A percentile compares a stretch with the other conserved stretches of the same genome.
Conservation (phyloP, 2,888 invertebrate species). For the Heliconius sara region DNA sequence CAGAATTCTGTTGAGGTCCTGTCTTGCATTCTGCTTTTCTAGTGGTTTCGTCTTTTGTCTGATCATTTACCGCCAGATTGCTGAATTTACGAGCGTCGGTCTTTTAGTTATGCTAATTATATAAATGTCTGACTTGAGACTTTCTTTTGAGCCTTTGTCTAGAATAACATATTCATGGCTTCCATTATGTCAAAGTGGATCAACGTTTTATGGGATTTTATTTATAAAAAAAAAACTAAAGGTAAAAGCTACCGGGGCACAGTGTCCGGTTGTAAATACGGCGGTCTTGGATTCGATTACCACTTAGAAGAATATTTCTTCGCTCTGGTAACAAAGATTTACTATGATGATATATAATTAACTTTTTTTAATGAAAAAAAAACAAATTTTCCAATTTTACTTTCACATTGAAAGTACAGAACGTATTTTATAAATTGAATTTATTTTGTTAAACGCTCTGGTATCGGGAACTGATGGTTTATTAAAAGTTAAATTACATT, state of each 20-base stretch:
- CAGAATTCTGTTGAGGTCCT: slow-evolving; percentile 59
- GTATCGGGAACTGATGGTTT: too few species aligned
- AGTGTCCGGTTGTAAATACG: not conserved
- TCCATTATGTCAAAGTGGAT: not conserved
- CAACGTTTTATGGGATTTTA: not conserved
- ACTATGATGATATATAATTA: too few species aligned
- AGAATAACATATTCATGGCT: slow-evolving; percentile 3
- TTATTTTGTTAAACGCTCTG: too few species aligned
- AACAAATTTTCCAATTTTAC: too few species aligned
- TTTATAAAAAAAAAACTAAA: not conserved
- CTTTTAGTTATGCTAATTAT: slow-evolving; percentile 43
- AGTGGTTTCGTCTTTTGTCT: slow-evolving; percentile 61
- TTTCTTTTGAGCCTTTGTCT: slow-evolving; percentile 11
- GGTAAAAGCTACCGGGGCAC: not conserved
- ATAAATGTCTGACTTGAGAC: not conserved
- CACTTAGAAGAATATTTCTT: too few species aligned
- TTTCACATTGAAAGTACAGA: too few species aligned
- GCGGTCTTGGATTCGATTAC: too few species aligned
- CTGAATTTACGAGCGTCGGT: slow-evolving; percentile 62
- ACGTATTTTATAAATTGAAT: too few species aligned
- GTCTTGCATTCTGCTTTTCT: slow-evolving; percentile 54
- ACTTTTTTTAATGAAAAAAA: too few species aligned
- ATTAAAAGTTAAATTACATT: too few species aligned
- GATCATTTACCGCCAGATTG: slow-evolving; percentile 64
- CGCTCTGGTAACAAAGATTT: too few species aligned